phyloP scores from a whole-genome alignment of 2,797 vertebrate genomes.

The Gambusia yucatana region DNA sequence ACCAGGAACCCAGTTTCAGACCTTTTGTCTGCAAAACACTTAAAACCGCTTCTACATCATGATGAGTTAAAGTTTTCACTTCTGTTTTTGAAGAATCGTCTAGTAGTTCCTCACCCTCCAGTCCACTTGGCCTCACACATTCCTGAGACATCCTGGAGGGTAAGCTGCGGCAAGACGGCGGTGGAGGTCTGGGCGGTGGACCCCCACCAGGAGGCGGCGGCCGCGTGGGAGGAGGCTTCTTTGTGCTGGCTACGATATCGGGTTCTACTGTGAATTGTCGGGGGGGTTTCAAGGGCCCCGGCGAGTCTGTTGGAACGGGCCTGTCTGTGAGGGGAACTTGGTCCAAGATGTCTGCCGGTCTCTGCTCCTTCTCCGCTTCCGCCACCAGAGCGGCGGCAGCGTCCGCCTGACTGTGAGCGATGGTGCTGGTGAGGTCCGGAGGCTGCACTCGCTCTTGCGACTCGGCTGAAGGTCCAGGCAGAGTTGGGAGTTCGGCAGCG shows the following conservation, averaged over 20 bases:
- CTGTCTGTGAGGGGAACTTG: slow-evolving; percentile 78
- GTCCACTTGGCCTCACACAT: slow-evolving; percentile 80
- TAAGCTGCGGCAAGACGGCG: slow-evolving; percentile 88
- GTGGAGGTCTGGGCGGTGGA: slow-evolving; percentile 93
- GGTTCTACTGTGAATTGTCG: slow-evolving; percentile 91
- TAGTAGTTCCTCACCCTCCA: slow-evolving; percentile 84
- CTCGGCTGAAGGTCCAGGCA: slow-evolving; percentile 33
- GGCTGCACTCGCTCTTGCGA: slow-evolving; percentile 68
- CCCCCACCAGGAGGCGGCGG: slow-evolving; percentile 89
- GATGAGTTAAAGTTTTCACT: not conserved
- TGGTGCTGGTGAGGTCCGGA: slow-evolving; percentile 81
- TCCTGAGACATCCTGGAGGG: slow-evolving; percentile 93
- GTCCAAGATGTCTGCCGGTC: slow-evolving; percentile 80
- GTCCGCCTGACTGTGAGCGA: slow-evolving; percentile 55
- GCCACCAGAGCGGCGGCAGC: slow-evolving; percentile 38
- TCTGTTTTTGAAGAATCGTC: not conserved
- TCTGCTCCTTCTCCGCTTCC: slow-evolving; percentile 64
- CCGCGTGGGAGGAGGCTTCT: slow-evolving; percentile 90
- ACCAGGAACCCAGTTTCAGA: not conserved
- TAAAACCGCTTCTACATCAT: not conserved
- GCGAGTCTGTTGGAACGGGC: slow-evolving; percentile 73
- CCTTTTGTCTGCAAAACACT: not conserved
- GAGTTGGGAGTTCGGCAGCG: slow-evolving; percentile 38
- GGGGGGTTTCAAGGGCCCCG: slow-evolving; percentile 89
- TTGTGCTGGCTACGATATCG: slow-evolving; percentile 98